These are phyloP conservation scores for Pomatostomus ruficeps DNA, from an alignment of 2,113 vertebrate species.

Conservation along the genomic window DNA sequence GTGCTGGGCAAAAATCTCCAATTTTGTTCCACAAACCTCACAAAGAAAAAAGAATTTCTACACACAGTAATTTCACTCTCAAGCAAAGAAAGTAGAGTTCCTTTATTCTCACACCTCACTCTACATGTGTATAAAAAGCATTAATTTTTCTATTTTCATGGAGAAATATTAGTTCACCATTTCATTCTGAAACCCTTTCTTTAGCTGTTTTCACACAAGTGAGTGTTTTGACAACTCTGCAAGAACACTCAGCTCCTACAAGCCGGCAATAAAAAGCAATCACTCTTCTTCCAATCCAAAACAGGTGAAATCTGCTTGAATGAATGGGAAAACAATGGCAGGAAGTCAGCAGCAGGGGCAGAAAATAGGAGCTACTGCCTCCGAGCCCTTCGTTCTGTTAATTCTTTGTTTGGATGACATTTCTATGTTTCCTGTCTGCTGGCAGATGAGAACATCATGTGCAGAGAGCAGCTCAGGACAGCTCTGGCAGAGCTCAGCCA, in stretches of 20 bases:
- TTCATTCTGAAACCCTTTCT: background rate
- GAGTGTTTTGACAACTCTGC: background rate
- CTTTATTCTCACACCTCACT: background rate
- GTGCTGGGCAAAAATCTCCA: background rate
- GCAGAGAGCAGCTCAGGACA: constrained; percentile 15
- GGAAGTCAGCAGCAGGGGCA: background rate
- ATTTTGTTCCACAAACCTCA: background rate
- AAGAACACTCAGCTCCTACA: background rate
- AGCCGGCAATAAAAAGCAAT: background rate
- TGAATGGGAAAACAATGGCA: background rate
- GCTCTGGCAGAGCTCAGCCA: background rate
- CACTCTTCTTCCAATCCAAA: background rate
- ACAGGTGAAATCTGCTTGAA: background rate
- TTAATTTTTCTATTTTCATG: background rate
- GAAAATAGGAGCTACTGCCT: background rate
- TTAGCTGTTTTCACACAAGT: background rate
- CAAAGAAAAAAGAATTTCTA: background rate
- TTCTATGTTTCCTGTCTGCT: constrained; percentile 22
- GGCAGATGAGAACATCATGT: constrained; percentile 17
- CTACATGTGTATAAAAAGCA: background rate
- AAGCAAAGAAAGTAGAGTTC: background rate
- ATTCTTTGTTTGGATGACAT: constrained; percentile 35
- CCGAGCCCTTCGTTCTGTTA: background rate
- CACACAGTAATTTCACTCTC: background rate
- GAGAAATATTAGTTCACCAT: background rate